Conservation (phyloP, 2,888 invertebrate species). For the Oegoconia quadripuncta region DNA sequence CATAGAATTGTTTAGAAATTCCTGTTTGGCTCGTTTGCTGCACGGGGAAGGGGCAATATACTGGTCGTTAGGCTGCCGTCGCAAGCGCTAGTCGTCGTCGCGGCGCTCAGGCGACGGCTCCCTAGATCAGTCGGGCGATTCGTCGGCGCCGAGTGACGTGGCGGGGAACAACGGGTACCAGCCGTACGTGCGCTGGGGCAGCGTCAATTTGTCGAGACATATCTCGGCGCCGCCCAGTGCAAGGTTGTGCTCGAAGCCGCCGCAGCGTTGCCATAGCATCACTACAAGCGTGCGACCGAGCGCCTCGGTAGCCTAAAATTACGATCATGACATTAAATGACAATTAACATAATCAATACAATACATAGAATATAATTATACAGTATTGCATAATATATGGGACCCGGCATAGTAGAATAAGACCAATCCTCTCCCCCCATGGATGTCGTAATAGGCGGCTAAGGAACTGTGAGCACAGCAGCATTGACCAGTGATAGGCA, state of each 20-base stretch:
- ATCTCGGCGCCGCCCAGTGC: slow-evolving; percentile 92
- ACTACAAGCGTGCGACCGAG: slow-evolving; percentile 90
- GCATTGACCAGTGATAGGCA: too few relatives aligned
- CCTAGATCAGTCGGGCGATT: slow-evolving; percentile 75
- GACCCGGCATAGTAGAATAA: too few relatives aligned
- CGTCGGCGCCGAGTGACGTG: slow-evolving; percentile 85
- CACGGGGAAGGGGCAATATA: background rate
- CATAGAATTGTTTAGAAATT: too few relatives aligned
- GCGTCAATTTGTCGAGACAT: slow-evolving; percentile 87
- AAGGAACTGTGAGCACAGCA: too few relatives aligned
- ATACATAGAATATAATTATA: too few relatives aligned
- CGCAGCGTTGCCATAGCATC: slow-evolving; percentile 95
- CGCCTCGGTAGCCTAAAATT: slow-evolving; percentile 86
- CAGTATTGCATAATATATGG: too few relatives aligned
- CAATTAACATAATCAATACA: too few relatives aligned
- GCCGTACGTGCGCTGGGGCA: slow-evolving; percentile 89
- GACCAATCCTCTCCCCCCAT: too few relatives aligned
- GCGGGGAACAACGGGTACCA: slow-evolving; percentile 96
- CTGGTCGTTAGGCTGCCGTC: slow-evolving; percentile 44
- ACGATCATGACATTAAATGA: too few relatives aligned
- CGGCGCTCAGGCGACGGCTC: slow-evolving; percentile 76
- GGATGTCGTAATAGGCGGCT: too few relatives aligned
- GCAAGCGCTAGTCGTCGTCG: slow-evolving; percentile 51
- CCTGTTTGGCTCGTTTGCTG: background rate
- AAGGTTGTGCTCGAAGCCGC: slow-evolving; percentile 91